Evolutionary conservation across 2,797 vertebrate genomes (phyloP).

Genomic region (Spinibarbus caldwelli): DNA sequence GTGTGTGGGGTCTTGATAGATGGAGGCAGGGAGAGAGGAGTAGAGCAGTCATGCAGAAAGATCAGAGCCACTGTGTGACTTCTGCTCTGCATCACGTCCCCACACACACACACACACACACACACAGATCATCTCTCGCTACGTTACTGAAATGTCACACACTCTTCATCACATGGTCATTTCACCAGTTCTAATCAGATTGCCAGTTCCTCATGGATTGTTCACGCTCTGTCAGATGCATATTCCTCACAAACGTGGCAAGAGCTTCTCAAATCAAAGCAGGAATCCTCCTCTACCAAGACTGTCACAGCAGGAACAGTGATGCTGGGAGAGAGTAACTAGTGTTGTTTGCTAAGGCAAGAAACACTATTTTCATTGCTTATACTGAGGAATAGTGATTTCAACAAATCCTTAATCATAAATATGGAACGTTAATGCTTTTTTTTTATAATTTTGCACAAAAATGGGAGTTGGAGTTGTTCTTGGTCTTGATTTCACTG

Average conservation of each 20-base stretch:
- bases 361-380: background rate
- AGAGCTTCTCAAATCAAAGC: conserved; percentile 1
- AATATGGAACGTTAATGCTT: no score
- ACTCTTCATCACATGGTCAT: background rate
- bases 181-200: background rate
- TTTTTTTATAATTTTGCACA: no score
- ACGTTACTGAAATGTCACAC: background rate
- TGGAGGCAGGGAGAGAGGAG: background rate
- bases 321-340: background rate
- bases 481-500: no score
- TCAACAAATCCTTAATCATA: background rate
- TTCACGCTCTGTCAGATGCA: background rate
- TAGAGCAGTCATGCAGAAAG: conserved; percentile 23
- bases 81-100: background rate
- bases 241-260: background rate
- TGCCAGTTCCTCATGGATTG: background rate
- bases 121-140: background rate
- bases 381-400: background rate
- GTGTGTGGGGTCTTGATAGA: background rate
- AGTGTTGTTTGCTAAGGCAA: background rate
- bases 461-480: no score
- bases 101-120: background rate
- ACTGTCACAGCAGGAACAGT: background rate
- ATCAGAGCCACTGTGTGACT: background rate
- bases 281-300: background rate